Conservation (phyloP, 2,113 vertebrate genomes). For the Cyphomyrus discorhynchus region DNA sequence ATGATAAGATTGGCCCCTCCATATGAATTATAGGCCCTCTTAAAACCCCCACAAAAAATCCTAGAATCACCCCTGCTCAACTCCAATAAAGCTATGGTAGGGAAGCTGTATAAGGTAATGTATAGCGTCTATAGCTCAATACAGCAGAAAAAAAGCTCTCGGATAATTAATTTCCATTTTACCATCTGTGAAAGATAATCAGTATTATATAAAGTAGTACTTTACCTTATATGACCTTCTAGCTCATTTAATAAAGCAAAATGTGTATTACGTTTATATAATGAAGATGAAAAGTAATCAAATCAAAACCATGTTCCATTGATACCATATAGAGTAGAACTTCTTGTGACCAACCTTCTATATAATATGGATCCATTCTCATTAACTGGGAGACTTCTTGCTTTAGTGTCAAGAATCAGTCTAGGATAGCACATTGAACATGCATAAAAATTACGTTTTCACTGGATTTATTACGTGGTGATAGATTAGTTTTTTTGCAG, state of each 20-base stretch:
- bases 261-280: not conserved
- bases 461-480: not conserved
- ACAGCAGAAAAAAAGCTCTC: not conserved
- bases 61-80: not conserved
- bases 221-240: not conserved
- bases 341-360: not conserved
- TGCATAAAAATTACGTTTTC: not conserved
- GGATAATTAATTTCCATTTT: not conserved
- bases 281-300: not conserved
- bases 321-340: not conserved
- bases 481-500: not conserved
- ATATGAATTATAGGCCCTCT: not conserved
- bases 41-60: not conserved
- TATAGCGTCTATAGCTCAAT: not conserved
- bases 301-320: not conserved
- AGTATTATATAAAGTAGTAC: not conserved
- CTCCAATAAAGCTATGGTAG: not conserved
- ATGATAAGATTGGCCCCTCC: not conserved
- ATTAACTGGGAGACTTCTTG: not conserved
- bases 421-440: not conserved
- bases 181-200: slow-evolving; percentile 1
- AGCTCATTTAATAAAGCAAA: not conserved
- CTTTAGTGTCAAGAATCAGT: not conserved
- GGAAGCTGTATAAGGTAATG: not conserved
- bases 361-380: not conserved